Evolutionary conservation across 1,140 invertebrate species (phyloP), one percentile per base, ranked within the genome.

Genomic region (Pachypsylla venusta): DNA sequence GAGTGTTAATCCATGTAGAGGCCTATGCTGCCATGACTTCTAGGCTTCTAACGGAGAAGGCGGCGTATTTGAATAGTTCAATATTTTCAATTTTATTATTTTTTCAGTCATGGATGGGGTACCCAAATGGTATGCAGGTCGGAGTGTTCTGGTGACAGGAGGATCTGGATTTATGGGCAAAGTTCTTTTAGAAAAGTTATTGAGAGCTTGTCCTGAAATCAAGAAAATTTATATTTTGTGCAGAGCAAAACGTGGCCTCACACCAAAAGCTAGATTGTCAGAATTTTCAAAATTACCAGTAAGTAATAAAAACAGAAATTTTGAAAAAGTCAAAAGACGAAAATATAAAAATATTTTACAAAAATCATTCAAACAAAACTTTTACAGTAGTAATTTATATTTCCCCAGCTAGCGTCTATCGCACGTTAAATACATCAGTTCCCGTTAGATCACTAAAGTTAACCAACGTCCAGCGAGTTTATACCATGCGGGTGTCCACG

Each of bases 131-230:
- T 85, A 78, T 69, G 60, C 65, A 16, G 75, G 74, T 1, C 75
- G 77, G 61, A 74, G 71, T 54, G 67, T 86, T 12, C 67, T 81
- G 12, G 66, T 81, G 25, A 80, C 77, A 1, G 78, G 78, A 2
- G 75, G 69, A 1, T 83, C 82, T 1, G 83, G 83, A n/a, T 88
- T 87, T 67, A 76, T 87, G 70, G 85, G 85, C 4, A 87, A 87
- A 68, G 80, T 75, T 35, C 68, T 89, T 13, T 74, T 89, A 12
- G 81, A 85, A 62, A 90, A 89, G 67, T 65, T 90, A 4, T 70
- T 89, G 0, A 67, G 81, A 16, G 81, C 77, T 54, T 89, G 85
- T 70, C 79, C 80, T 0, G 73, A 78, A 5, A 64, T 89, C 55
- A 74, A 75, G 4, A 77, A 69, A 22, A 75, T 90, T 25, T 89